Percentiles rank a stretch among this genome's conserved stretches.
Evolutionary conservation across 2,113 vertebrate genomes (phyloP).

Genomic region (Larimichthys polyactis): DNA sequence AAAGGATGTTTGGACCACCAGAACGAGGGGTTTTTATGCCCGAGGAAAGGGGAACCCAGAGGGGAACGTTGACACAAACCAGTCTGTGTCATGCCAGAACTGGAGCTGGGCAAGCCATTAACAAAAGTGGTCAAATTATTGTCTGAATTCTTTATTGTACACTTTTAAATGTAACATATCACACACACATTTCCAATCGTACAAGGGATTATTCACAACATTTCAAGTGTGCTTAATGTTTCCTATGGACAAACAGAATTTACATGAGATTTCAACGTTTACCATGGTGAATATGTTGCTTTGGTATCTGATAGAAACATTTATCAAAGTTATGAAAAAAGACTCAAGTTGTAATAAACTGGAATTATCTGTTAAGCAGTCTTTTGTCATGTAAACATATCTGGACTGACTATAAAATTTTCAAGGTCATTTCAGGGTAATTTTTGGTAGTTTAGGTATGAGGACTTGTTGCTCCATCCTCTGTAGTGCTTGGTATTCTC

Average conservation of each 20-base stretch:
- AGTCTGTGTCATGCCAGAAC: too few species aligned
- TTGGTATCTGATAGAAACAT: background rate
- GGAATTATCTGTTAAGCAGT: background rate
- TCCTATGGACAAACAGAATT: too few species aligned
- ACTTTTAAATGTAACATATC: too few species aligned
- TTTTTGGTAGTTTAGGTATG: background rate
- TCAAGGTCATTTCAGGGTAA: background rate
- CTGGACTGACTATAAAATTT: background rate
- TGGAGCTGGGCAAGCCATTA: too few species aligned
- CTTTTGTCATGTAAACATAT: background rate
- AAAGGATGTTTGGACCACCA: too few species aligned
- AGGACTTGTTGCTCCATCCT: background rate
- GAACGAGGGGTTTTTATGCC: too few species aligned
- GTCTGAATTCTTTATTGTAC: too few species aligned
- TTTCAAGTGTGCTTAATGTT: too few species aligned
- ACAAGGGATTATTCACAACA: background rate
- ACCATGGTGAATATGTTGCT: background rate
- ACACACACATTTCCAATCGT: too few species aligned
- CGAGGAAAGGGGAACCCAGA: too few species aligned
- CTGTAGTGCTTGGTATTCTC: conserved; percentile 48
- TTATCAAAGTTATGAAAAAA: background rate
- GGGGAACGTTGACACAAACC: too few species aligned
- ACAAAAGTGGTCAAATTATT: too few species aligned
- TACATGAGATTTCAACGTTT: background rate
- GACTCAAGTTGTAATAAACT: background rate